A percentile compares a stretch with the other conserved stretches of the same genome.
Evolutionary conservation across 2,113 vertebrate species (phyloP).

Genomic region (Eurystomus gularis): DNA sequence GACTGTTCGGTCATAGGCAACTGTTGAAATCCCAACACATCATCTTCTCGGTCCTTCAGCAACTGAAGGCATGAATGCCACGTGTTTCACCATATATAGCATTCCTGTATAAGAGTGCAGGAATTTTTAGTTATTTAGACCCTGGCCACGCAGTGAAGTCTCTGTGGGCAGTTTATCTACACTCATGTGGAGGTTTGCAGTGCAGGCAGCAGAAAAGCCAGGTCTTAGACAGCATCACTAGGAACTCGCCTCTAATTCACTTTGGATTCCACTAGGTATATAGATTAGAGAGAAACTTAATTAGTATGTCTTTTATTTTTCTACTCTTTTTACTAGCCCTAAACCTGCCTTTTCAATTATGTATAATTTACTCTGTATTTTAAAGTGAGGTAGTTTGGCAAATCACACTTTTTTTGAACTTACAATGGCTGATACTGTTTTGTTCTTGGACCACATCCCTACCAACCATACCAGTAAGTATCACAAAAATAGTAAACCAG

Average conservation of each 20-base stretch:
- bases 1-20: neutral
- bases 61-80: neutral
- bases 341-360: neutral
- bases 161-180: neutral
- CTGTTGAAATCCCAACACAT: neutral
- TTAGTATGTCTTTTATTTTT: neutral
- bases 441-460: neutral
- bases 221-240: neutral
- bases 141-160: accelerated
- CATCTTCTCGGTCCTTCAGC: neutral
- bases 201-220: neutral
- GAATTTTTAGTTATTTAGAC: neutral
- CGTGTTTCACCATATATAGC: neutral
- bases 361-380: neutral
- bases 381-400: neutral
- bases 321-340: neutral
- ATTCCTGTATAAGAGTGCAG: neutral
- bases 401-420: neutral
- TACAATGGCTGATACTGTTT: neutral
- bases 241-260: neutral
- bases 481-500: neutral
- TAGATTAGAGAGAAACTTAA: neutral
- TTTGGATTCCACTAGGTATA: neutral
- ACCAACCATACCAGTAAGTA: neutral
- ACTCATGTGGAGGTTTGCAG: accelerated